phyloP scores from a whole-genome alignment of 1,140 invertebrate genomes.

The Drosophila sulfurigaster region DNA sequence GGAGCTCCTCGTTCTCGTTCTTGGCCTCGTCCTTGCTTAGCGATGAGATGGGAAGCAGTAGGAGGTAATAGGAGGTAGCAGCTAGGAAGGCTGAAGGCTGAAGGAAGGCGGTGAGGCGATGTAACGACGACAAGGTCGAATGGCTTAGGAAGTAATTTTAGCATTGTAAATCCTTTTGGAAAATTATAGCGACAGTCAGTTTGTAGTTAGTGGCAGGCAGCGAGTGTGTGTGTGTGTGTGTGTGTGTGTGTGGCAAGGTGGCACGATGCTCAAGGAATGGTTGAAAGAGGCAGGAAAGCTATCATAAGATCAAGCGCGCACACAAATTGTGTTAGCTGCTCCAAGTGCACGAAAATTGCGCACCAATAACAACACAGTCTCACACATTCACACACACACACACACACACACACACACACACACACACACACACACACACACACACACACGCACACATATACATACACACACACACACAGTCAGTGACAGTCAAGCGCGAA shows the following conservation, averaged over 20 bases:
- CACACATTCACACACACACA: slow-evolving; percentile 21
- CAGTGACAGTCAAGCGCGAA: slow-evolving; percentile 53
- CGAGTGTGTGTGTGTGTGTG: neutral
- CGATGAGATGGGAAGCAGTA: slow-evolving; percentile 10
- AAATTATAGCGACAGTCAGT: slow-evolving; percentile 82
- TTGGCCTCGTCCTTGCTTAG: slow-evolving; percentile 7
- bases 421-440: slow-evolving; percentile 43
- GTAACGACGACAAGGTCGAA: slow-evolving; percentile 75
- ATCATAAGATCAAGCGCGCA: slow-evolving; percentile 73
- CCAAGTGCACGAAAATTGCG: slow-evolving; percentile 64
- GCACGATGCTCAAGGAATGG: too few species aligned
- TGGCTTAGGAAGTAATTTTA: slow-evolving; percentile 82
- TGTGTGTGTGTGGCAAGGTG: neutral
- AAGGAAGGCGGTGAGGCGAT: neutral
- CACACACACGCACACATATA: slow-evolving; percentile 42
- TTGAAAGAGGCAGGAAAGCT: slow-evolving; percentile 34
- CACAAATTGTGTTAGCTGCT: slow-evolving; percentile 72
- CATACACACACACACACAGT: neutral
- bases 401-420: slow-evolving; percentile 37
- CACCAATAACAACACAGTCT: slow-evolving; percentile 28
- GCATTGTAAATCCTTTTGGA: slow-evolving; percentile 81
- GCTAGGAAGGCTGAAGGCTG: too few species aligned
- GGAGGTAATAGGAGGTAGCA: slow-evolving; percentile 13
- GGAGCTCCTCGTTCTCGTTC: slow-evolving; percentile 19
- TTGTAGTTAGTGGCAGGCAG: slow-evolving; percentile 77